Evolutionary conservation across 2,888 invertebrate genomes (phyloP), one percentile per base, ranked within the genome.

Genomic region (Amphipyra berbera): DNA sequence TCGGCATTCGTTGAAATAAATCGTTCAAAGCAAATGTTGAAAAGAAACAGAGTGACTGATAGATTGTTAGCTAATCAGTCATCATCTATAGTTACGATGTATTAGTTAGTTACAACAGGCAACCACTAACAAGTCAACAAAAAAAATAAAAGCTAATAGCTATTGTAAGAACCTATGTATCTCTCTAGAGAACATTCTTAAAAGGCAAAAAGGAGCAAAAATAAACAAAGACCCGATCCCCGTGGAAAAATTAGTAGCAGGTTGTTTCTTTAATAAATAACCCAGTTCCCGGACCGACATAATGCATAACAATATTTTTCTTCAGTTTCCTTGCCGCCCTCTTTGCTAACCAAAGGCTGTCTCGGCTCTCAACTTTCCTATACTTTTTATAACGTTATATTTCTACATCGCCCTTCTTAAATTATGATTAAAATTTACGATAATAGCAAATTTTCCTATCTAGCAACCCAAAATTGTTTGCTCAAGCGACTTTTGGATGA

Each of bases 371-470:
- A 73, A 68, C 65, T 61, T 62, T 49, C 56, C 49, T 38, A 52
- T 56, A 44, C 57, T 70, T 74, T 67, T 71, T 65, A 80, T 83
- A 85, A 85, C 79, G 81, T 68, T 78, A 78, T 86, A 88, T 88
- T 89, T 90, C 84, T 81, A 81, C 79, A 76, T 68, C 80, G 82
- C 82, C 82, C 80, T 70, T 76, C 81, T 70, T 78, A 87, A 88
- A 88, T 86, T 86, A 83, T 88, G 84, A 91, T 91, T 89, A 88
- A 86, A 90, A 90, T 90, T 90, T 88, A 91, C 82, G 79, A 79
- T 81, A 76, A 78, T 70, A 66, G 61, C 73, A 45, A 64, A 76
- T 70, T 68, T 68, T 65, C 64, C 67, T 68, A 73, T 81, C 76
- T 64, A 7, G 48, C 82, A 82, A 82, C 82, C 85, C 81, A 77